Evolutionary conservation across 2,888 invertebrate species (phyloP), one percentile per base, ranked within the genome.

Genomic region (Pollenia angustigena): DNA sequence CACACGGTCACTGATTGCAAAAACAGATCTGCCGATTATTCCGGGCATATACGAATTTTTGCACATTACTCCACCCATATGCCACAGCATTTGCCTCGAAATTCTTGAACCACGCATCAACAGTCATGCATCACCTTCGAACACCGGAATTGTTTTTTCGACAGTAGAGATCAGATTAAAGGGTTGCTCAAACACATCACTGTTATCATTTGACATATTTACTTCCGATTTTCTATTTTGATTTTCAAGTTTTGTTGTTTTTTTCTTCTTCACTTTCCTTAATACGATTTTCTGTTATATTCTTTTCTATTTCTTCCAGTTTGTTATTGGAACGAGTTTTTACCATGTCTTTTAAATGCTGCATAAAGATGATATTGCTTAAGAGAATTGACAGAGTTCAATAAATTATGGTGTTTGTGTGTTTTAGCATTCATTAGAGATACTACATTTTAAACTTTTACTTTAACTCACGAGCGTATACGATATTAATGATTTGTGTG

Each of bases 21-120:
- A 68, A 68, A 68, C 9, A 68, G 9, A 52, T 68, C 68, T 12
- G 54, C 42, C 3, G 42, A 40, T 18, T 71, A 56, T 71, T 71
- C 18, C 71, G 54, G 6, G 71, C 44, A 23, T 42, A 71, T 2
- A 71, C 56, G 18, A 56, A 71, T 56, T 56, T 71, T 56, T 71
- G 44, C 14, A 71, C 54, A 16, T 71, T 42, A 6, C 12, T 56
- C 71, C 71, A 56, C 7, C 44, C 71, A n/a, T 56, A 71, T 12
- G 71, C 71, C 16, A 8, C 8, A 11, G 44, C 44, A 42, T 56
- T 56, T 56, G n/a, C 54, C 10, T 71, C 71, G 11, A 71, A 71
- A 44, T 71, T 56, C 44, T 56, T 56, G 18, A 68, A 44, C 68
- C 48, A 68, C 50, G 10, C 32, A 7, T 68, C 32, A 50, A 68